These are phyloP conservation scores for Falco columbarius DNA, from an alignment of 2,797 vertebrate species.

Conservation along the genomic window DNA sequence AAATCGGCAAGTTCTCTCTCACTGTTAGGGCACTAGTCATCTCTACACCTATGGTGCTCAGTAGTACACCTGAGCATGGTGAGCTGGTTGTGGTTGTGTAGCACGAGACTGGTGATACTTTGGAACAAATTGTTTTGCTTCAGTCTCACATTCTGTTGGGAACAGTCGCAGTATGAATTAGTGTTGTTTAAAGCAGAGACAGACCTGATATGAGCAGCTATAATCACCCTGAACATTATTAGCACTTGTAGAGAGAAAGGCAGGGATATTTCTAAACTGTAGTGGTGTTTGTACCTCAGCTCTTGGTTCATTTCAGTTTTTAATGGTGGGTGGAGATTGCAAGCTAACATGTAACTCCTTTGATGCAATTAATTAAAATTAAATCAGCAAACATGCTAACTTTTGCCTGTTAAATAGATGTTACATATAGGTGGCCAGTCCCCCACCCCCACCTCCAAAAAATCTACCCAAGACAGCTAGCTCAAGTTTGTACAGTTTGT, in stretches of 20 bases:
- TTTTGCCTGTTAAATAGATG: background rate
- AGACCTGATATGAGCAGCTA: background rate
- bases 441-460: background rate
- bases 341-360: background rate
- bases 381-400: background rate
- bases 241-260: background rate
- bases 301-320: background rate
- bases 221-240: background rate
- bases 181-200: background rate
- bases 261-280: background rate
- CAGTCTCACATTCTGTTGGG: background rate
- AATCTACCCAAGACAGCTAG: background rate
- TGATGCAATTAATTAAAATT: background rate
- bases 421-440: background rate
- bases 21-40: background rate
- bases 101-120: background rate
- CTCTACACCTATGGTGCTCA: fast-evolving
- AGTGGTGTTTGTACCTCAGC: background rate
- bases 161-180: background rate
- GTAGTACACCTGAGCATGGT: fast-evolving
- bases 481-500: slow-evolving; percentile 45
- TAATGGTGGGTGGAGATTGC: background rate
- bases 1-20: background rate
- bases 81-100: background rate
- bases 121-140: background rate